Base-by-base conservation (phyloP, 2,888 invertebrate species). In the Camponotus fellah region DNA sequence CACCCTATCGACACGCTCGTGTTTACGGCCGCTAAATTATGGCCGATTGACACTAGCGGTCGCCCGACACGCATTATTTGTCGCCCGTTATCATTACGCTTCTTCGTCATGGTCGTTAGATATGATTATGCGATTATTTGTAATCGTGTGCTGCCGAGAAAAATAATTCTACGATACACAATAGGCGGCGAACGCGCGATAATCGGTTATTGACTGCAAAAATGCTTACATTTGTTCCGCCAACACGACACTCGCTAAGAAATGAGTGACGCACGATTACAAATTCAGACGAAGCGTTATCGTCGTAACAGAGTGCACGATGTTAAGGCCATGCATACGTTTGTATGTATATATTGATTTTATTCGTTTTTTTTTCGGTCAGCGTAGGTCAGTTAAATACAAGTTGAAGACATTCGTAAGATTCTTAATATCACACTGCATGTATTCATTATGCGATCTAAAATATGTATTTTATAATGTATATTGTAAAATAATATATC, bases 151-250 rank as follows among this genome's bases (percentile, higher is more conserved):
- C 46, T 81, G 58, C 69, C 81, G 74, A 64, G 74, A 85, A 89
- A 86, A 83, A 83, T 79, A 49, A 21, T 58, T 0, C 40, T 40
- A 21, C 58, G 46, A 62, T 53, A 37, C 66, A 37, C 71, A 21
- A 80, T 43, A 37, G 58, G 46, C 46, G 60, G 46, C 79, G 49
- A 60, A 64, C 26, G 46, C n/a, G 53, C 14, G 91, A 92, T 92
- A 92, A 93, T 93, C 93, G 92, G 91, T 93, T 92, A 91, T 91
- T 92, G 92, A 93, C 92, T 90, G 89, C 88, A 83, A 84, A 85
- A 84, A 87, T 66, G 17, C 83, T 77, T 21, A 32, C 32, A 71
- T 65, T 82, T 49, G 66, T 72, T 74, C 46, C 37, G 40, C 26
- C n/a, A 49, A 60, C 69, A 84, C 32, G 53, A 62, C 21, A 26